Conservation (phyloP, 2,888 invertebrate genomes). For the Mylabris sibirica region DNA sequence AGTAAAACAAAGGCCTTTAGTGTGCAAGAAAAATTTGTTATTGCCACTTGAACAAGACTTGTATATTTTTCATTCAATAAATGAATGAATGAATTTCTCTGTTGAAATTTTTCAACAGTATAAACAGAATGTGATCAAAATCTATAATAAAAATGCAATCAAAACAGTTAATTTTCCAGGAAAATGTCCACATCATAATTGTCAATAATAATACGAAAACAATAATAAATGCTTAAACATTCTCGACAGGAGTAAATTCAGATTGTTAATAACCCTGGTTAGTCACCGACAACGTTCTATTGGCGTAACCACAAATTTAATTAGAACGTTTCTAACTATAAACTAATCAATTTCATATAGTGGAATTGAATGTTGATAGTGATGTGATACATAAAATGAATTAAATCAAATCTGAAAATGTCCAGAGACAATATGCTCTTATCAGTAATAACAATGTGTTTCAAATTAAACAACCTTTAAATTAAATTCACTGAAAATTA, state of each 20-base stretch:
- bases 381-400: conserved; percentile 8
- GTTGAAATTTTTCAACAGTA: neutral
- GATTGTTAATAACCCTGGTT: neutral
- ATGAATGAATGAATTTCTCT: neutral
- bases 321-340: conserved; percentile 1
- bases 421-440: conserved; percentile 3
- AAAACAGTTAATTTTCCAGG: no score
- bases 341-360: conserved; percentile 8
- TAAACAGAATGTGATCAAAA: neutral
- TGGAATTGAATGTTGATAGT: neutral
- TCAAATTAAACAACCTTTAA: neutral
- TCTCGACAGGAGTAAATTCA: neutral
- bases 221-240: neutral
- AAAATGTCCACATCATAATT: neutral
- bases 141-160: neutral
- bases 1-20: conserved; percentile 25
- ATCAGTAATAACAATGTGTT: neutral
- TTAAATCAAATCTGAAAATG: conserved; percentile 9
- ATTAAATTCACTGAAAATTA: neutral
- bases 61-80: neutral
- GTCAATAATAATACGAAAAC: neutral
- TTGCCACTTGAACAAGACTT: conserved; percentile 15
- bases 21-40: conserved; percentile 30
- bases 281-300: neutral
- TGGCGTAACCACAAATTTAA: neutral